These are phyloP conservation scores for Rhadinocentrus ornatus DNA, from an alignment of 2,797 vertebrate genomes.

Conservation along the genomic window DNA sequence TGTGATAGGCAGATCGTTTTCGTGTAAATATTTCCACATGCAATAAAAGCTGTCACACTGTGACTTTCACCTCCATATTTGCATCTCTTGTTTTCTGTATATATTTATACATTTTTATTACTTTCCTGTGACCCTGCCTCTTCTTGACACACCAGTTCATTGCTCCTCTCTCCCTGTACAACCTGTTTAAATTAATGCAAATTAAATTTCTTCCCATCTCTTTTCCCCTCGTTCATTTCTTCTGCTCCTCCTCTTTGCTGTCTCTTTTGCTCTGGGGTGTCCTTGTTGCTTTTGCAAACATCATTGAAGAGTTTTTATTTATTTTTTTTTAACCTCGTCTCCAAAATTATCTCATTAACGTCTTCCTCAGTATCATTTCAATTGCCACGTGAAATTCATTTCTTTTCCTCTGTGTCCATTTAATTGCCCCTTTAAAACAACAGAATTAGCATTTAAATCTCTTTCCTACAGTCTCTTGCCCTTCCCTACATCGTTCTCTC, in stretches of 20 bases:
- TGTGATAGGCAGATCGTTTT: constrained; percentile 71
- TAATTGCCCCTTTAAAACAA: constrained; percentile 78
- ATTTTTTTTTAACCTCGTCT: constrained; percentile 31
- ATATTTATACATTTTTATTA: constrained; percentile 9
- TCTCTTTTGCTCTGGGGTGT: constrained; percentile 54
- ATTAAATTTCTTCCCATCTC: constrained; percentile 67
- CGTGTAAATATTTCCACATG: constrained; percentile 77
- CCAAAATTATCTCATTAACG: constrained; percentile 69
- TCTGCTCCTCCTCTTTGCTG: constrained; percentile 27
- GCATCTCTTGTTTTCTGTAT: constrained; percentile 52
- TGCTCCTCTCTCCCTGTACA: constrained; percentile 38
- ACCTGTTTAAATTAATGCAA: constrained; percentile 72
- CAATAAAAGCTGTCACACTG: constrained; percentile 79
- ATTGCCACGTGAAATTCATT: constrained; percentile 74
- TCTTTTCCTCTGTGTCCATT: constrained; percentile 70
- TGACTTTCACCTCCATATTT: constrained; percentile 66
- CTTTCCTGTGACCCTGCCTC: constrained; percentile 35
- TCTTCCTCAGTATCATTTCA: constrained; percentile 64
- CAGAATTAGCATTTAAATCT: constrained; percentile 87
- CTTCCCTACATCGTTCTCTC: constrained; percentile 63
- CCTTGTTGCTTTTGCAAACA: constrained; percentile 67
- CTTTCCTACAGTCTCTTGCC: constrained; percentile 73
- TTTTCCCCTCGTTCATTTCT: constrained; percentile 31
- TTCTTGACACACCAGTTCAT: constrained; percentile 63
- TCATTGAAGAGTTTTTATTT: constrained; percentile 61